These are phyloP conservation scores for Hyles euphorbiae DNA, from an alignment of 1,140 invertebrate genomes.

Conservation along the genomic window DNA sequence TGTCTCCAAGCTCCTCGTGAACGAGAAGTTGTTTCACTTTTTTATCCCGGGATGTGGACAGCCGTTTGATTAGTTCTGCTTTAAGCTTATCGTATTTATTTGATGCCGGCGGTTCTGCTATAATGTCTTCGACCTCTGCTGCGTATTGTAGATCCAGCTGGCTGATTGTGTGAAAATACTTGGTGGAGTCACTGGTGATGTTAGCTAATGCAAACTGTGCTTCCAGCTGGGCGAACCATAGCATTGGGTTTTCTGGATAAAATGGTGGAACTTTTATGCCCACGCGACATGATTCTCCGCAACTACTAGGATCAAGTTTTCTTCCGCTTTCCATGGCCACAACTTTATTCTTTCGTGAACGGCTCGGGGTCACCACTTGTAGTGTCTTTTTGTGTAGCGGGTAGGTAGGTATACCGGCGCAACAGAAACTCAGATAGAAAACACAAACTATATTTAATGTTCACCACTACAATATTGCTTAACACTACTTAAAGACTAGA, in stretches of 20 bases:
- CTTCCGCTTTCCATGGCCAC: too few species aligned
- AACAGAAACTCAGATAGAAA: too few species aligned
- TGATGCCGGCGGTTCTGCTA: background rate
- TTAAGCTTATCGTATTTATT: constrained; percentile 8
- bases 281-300: background rate
- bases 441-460: too few species aligned
- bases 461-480: too few species aligned
- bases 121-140: constrained; percentile 5
- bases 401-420: too few species aligned
- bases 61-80: constrained; percentile 10
- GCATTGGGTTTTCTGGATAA: constrained; percentile 18
- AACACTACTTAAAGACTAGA: too few species aligned
- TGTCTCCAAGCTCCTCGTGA: constrained; percentile 29
- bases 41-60: constrained; percentile 12
- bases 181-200: constrained; percentile 22
- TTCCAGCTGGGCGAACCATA: constrained; percentile 28
- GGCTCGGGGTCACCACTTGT: too few species aligned
- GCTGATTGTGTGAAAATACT: constrained; percentile 4
- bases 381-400: too few species aligned
- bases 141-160: constrained; percentile 4
- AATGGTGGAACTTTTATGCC: constrained; percentile 20
- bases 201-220: constrained; percentile 19
- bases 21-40: constrained; percentile 27
- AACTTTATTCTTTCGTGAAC: too few species aligned
- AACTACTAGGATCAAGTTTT: too few species aligned